These are phyloP conservation scores for Python bivittatus DNA, from an alignment of 2,113 vertebrate genomes.

Conservation along the genomic window DNA sequence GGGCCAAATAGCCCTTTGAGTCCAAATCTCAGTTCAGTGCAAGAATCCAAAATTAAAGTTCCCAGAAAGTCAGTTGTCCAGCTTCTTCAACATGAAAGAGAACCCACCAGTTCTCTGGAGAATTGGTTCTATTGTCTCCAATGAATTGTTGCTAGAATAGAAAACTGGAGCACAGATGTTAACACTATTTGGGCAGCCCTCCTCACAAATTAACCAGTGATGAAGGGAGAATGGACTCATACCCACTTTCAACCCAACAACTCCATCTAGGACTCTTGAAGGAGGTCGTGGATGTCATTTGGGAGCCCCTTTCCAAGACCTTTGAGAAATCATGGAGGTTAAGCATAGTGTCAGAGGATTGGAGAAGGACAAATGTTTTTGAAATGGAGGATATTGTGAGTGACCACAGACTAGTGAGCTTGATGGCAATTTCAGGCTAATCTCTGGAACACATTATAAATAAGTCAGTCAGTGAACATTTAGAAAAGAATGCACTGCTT, in stretches of 20 bases:
- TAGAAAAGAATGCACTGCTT: background rate
- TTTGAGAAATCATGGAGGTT: background rate
- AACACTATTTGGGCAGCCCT: background rate
- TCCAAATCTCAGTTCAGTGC: background rate
- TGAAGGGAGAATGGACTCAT: background rate
- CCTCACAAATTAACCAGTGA: background rate
- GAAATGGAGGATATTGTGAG: too few relatives aligned
- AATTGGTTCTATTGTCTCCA: background rate
- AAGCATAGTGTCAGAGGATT: background rate
- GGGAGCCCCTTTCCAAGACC: background rate
- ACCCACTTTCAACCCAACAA: background rate
- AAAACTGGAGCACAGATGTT: background rate
- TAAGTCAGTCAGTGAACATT: background rate
- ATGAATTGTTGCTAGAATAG: background rate
- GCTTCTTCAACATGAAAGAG: background rate
- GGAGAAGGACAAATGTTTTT: background rate
- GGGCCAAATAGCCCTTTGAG: background rate
- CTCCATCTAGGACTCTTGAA: background rate
- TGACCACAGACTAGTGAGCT: background rate
- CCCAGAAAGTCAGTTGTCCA: background rate
- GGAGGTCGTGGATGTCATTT: background rate
- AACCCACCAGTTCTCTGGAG: background rate
- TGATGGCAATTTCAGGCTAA: too few relatives aligned
- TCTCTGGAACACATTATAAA: background rate
- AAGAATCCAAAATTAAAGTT: background rate